phyloP scores from a whole-genome alignment of 2,797 vertebrate genomes.

The Aphelocoma californica region DNA sequence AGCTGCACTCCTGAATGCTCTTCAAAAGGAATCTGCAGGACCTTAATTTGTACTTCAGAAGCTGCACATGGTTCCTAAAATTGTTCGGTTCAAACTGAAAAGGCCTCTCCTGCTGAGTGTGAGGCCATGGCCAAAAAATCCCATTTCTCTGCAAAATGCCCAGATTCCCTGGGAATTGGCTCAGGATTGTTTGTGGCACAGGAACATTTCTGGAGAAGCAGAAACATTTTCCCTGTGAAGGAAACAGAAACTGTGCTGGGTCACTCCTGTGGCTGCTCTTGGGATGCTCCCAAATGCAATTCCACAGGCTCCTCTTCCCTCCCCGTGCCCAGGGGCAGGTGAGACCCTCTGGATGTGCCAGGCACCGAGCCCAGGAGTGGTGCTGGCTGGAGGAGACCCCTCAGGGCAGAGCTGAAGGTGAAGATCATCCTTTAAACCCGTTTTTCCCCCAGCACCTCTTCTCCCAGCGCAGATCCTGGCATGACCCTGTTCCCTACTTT shows the following conservation, averaged over 20 bases:
- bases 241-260: background rate
- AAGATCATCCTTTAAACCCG: accelerated
- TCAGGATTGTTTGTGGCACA: background rate
- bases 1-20: background rate
- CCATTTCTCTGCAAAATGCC: background rate
- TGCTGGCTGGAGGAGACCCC: background rate
- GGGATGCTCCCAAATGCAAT: accelerated
- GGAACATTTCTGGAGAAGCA: background rate
- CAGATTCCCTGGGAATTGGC: background rate
- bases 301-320: background rate
- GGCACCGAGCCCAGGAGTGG: background rate
- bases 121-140: accelerated
- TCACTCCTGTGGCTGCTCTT: background rate
- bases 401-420: background rate
- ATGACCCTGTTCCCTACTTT: background rate
- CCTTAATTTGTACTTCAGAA: background rate
- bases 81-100: background rate
- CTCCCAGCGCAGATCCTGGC: accelerated
- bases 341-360: background rate
- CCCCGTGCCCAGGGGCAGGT: accelerated
- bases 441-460: background rate
- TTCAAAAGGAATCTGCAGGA: background rate
- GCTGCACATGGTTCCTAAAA: background rate
- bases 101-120: background rate
- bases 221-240: background rate